These are phyloP conservation scores for Liasis olivaceus DNA, from an alignment of 2,797 vertebrate species.

Conservation along the genomic window DNA sequence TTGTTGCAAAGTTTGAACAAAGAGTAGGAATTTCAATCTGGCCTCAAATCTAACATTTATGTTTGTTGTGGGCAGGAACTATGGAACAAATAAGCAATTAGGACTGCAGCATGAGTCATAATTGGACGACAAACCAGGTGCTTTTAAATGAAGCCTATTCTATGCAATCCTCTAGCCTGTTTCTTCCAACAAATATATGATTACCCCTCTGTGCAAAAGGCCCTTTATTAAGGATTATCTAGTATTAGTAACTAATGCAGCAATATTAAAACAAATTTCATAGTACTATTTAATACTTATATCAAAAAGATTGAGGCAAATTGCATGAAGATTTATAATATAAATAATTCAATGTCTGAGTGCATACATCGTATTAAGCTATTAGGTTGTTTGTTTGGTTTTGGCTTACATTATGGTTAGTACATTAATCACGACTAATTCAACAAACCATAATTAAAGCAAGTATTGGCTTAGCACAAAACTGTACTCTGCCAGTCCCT, in stretches of 20 bases:
- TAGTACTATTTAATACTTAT: background rate
- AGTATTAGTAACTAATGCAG: background rate
- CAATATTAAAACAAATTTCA: background rate
- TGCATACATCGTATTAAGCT: background rate
- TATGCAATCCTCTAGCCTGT: background rate
- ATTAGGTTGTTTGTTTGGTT: background rate
- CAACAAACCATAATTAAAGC: background rate
- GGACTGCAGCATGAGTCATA: background rate
- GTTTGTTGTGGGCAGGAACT: background rate
- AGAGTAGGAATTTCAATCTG: background rate
- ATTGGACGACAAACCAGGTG: background rate
- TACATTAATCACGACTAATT: background rate
- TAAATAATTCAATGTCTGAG: background rate
- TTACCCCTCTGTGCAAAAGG: background rate
- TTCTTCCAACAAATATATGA: background rate
- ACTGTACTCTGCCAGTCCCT: background rate
- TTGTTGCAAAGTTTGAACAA: background rate
- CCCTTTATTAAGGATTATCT: background rate
- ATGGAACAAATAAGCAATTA: background rate
- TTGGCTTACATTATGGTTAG: background rate
- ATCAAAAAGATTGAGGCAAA: background rate
- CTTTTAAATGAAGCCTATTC: background rate
- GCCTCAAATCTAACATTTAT: background rate
- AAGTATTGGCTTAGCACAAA: background rate
- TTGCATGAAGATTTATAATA: background rate